phyloP scores from a whole-genome alignment of 2,113 vertebrate species.

The Nanorana parkeri region DNA sequence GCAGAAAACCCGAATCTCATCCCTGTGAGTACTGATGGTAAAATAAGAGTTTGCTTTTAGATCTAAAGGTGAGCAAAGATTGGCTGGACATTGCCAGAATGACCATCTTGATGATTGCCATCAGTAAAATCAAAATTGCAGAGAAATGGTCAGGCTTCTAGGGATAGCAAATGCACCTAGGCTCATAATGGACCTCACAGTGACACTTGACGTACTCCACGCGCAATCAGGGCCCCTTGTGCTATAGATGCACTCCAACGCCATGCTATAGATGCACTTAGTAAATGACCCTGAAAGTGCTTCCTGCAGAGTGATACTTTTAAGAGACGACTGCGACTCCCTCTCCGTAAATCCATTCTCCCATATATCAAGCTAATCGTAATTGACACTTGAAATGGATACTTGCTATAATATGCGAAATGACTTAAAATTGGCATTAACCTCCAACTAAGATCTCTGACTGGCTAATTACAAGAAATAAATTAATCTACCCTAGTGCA shows the following conservation, averaged over 20 bases:
- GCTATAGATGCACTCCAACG: too few species aligned
- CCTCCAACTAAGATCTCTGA: conserved; percentile 27
- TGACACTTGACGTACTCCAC: background rate
- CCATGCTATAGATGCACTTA: background rate
- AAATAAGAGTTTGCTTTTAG: too few species aligned
- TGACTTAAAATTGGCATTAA: conserved; percentile 24
- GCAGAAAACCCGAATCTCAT: too few species aligned
- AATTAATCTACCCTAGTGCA: conserved; percentile 31
- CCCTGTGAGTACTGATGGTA: too few species aligned
- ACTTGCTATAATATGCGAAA: conserved; percentile 29
- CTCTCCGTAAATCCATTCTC: background rate
- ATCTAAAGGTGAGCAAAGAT: too few species aligned
- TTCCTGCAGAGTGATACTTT: background rate
- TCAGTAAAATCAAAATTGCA: too few species aligned
- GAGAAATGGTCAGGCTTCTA: too few species aligned
- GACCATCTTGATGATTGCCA: too few species aligned
- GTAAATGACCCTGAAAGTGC: background rate
- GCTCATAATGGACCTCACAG: too few species aligned
- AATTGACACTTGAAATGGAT: conserved; percentile 41
- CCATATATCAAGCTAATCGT: conserved; percentile 11
- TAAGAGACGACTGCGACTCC: background rate
- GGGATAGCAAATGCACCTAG: too few species aligned
- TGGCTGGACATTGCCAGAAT: too few species aligned
- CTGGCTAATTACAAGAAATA: conserved; percentile 32
- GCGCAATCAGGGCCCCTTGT: background rate